Evolutionary conservation across 2,797 vertebrate species (phyloP).

Genomic region (Kryptolebias ocellatus): DNA sequence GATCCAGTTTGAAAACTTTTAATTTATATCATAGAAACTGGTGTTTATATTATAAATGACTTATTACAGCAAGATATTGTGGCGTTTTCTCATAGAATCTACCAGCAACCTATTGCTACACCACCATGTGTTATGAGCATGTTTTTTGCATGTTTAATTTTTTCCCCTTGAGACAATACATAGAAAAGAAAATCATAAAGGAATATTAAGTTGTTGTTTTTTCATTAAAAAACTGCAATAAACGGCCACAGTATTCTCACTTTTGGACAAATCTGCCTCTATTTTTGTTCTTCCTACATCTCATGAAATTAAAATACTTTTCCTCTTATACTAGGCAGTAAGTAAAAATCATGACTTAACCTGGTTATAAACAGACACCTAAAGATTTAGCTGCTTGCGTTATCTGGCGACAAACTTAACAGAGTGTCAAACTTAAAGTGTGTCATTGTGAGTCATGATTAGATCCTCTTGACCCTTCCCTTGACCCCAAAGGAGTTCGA

Average conservation of each 20-base stretch:
- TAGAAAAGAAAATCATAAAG: too few species aligned
- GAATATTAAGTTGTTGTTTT: too few species aligned
- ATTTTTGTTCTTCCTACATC: too few species aligned
- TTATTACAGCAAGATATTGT: slow-evolving; percentile 1
- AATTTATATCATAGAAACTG: slow-evolving; percentile 18
- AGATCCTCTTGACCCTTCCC: slow-evolving; percentile 63
- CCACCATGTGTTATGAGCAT: neutral
- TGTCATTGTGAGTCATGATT: slow-evolving; percentile 58
- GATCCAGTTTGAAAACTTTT: neutral
- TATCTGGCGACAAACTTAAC: slow-evolving; percentile 46
- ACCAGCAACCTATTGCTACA: neutral
- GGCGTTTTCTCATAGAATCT: neutral
- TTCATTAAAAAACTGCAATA: too few species aligned
- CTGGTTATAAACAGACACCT: neutral
- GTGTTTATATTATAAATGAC: slow-evolving; percentile 1
- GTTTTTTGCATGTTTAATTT: too few species aligned
- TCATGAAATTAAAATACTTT: too few species aligned
- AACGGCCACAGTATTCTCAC: too few species aligned
- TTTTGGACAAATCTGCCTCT: too few species aligned
- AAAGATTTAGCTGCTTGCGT: neutral
- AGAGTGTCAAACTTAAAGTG: slow-evolving; percentile 65
- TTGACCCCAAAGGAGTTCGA: slow-evolving; percentile 41
- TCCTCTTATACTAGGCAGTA: neutral
- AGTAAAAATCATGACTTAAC: neutral
- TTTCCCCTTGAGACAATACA: too few species aligned